Conservation (phyloP, 2,113 vertebrate species). For the Arothron firmamentum region DNA sequence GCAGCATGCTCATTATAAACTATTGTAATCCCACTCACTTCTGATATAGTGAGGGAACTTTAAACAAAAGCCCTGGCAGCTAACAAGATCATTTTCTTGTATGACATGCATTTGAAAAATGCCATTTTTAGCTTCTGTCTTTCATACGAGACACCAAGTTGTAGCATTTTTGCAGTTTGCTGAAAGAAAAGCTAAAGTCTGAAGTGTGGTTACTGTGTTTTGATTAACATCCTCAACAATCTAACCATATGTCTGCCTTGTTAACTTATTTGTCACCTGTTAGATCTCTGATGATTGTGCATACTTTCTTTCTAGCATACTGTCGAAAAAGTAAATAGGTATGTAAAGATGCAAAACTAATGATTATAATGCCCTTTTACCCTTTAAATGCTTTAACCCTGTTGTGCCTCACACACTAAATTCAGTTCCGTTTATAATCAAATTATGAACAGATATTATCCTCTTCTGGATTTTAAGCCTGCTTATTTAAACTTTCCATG, state of each 20-base stretch:
- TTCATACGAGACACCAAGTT: background rate
- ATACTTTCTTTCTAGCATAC: constrained; percentile 13
- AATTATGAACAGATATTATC: constrained; percentile 11
- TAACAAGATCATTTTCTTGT: constrained; percentile 33
- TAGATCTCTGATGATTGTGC: too few species aligned
- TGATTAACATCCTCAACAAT: background rate
- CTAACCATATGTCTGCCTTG: background rate
- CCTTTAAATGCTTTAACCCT: constrained; percentile 13
- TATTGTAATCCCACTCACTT: constrained; percentile 35
- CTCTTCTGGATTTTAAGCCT: too few species aligned
- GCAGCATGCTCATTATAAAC: constrained; percentile 34
- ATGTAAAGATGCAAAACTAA: constrained; percentile 18
- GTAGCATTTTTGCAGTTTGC: background rate
- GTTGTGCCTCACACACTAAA: constrained; percentile 18
- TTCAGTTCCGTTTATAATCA: constrained; percentile 42
- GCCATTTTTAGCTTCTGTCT: constrained; percentile 4
- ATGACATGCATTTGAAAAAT: constrained; percentile 10
- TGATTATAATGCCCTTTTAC: constrained; percentile 3
- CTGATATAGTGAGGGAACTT: constrained; percentile 22
- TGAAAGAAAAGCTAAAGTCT: constrained; percentile 13
- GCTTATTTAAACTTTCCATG: too few species aligned
- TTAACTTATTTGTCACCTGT: too few species aligned
- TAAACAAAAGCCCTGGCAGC: constrained; percentile 15
- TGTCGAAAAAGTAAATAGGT: background rate
- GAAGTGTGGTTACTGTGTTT: constrained; percentile 3